phyloP scores from a whole-genome alignment of 2,888 invertebrate genomes.

The Mycalesis mineus region DNA sequence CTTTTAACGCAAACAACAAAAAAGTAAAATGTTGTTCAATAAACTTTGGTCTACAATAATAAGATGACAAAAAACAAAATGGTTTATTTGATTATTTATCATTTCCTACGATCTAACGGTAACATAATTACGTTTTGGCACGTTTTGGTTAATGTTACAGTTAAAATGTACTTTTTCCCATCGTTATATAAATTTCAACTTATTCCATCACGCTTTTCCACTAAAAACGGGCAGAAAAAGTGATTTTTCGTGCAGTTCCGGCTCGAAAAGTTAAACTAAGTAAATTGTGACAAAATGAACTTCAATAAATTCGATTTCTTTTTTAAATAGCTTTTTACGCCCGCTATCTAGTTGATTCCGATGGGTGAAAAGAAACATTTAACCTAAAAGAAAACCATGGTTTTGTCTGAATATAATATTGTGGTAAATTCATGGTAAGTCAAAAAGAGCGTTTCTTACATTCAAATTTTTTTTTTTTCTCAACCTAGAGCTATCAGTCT shows the following conservation, averaged over 20 bases:
- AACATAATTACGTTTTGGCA: not conserved
- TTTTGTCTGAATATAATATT: too few species aligned
- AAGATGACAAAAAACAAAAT: not conserved
- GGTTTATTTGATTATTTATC: not conserved
- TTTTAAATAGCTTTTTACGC: constrained; percentile 1
- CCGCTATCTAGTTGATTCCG: not conserved
- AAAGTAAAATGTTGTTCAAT: too few species aligned
- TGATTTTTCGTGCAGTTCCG: constrained; percentile 10
- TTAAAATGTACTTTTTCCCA: not conserved
- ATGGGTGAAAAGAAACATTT: too few species aligned
- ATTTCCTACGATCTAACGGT: not conserved
- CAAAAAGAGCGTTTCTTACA: too few species aligned
- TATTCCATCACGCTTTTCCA: not conserved
- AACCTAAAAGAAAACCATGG: too few species aligned
- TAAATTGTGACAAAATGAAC: constrained; percentile 4
- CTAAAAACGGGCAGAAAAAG: constrained; percentile 2
- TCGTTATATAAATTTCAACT: constrained; percentile 2
- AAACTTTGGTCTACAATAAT: not conserved
- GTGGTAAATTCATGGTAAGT: too few species aligned
- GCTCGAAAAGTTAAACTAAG: constrained; percentile 6
- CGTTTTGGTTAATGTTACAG: not conserved
- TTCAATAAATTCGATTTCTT: constrained; percentile 12
- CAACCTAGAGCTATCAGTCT: too few species aligned
- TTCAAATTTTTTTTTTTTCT: too few species aligned
- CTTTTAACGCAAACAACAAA: too few species aligned